phyloP scores from a whole-genome alignment of 2,888 invertebrate genomes.

The Aphodius sticticus region DNA sequence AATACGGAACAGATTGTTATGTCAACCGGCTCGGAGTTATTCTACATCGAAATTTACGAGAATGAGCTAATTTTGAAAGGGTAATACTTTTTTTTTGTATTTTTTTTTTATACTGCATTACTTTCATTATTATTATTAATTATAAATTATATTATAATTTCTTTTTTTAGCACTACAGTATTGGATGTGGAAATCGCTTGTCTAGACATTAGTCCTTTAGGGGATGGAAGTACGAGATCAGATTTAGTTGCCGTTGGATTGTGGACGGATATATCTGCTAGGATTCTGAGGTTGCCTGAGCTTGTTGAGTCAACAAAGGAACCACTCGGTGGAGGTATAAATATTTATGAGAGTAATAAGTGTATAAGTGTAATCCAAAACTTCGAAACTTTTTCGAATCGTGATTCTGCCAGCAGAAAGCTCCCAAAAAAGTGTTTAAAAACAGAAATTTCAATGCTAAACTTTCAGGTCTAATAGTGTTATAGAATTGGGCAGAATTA shows the following conservation, averaged over 20 bases:
- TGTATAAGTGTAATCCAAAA: not conserved
- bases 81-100: conserved; percentile 52
- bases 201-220: conserved; percentile 87
- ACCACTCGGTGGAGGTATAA: conserved; percentile 81
- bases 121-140: not conserved
- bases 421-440: too few relatives aligned
- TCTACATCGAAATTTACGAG: conserved; percentile 77
- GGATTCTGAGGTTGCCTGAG: conserved; percentile 83
- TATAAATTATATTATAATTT: conserved; percentile 25
- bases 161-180: conserved; percentile 66
- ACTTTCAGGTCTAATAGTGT: too few relatives aligned
- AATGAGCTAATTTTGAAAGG: conserved; percentile 70
- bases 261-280: conserved; percentile 97
- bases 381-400: too few relatives aligned
- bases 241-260: conserved; percentile 90
- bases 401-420: too few relatives aligned
- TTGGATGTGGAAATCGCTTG: conserved; percentile 97
- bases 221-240: conserved; percentile 67
- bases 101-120: not conserved
- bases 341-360: not conserved
- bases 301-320: conserved; percentile 86
- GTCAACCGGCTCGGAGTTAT: conserved; percentile 88
- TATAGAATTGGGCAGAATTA: too few relatives aligned
- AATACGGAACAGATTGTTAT: conserved; percentile 80
- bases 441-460: too few relatives aligned